Percentiles rank a stretch among this genome's conserved stretches.
Conservation (phyloP, 1,140 invertebrate species). For the Chelonus insularis region DNA sequence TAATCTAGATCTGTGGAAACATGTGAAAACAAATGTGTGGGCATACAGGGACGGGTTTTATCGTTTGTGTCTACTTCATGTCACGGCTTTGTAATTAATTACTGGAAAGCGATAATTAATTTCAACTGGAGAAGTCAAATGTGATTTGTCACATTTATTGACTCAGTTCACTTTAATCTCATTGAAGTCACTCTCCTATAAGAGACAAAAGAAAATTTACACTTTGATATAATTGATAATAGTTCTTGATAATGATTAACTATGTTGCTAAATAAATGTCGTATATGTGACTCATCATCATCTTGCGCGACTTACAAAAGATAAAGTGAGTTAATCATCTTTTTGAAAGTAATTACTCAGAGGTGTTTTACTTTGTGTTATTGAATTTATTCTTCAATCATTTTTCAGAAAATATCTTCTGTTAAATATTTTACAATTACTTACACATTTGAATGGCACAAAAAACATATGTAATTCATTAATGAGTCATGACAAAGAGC, state of each 20-base stretch:
- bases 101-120: not conserved
- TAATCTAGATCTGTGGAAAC: not conserved
- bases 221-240: too few species aligned
- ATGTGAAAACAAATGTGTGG: not conserved
- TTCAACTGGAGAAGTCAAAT: not conserved
- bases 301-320: not conserved
- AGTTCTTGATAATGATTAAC: too few species aligned
- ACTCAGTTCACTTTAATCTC: not conserved
- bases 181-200: not conserved
- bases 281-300: too few species aligned
- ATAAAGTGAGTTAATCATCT: slow-evolving; percentile 12
- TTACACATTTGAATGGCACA: too few species aligned
- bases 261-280: too few species aligned
- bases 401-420: too few species aligned
- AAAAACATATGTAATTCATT: too few species aligned
- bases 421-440: too few species aligned
- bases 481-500: too few species aligned
- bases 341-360: too few species aligned
- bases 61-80: not conserved
- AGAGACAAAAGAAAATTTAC: not conserved
- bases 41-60: not conserved
- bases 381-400: too few species aligned
- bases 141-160: slow-evolving; percentile 1
- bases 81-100: slow-evolving; percentile 5
- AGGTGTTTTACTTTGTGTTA: too few species aligned